Base-by-base conservation (phyloP, 2,888 invertebrate genomes). In the Hedya salicella region DNA sequence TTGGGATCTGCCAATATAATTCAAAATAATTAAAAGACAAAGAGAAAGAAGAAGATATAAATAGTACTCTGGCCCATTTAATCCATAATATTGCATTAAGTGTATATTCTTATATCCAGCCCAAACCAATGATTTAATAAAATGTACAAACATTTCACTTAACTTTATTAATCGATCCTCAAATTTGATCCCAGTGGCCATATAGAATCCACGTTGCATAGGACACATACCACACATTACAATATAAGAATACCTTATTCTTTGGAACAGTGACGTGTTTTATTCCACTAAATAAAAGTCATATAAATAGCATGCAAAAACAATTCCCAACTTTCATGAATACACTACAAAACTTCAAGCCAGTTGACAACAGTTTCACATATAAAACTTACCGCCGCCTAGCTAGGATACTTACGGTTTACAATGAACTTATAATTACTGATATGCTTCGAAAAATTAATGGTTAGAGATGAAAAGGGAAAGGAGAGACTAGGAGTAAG, bases 361-460 rank as follows among this genome's bases (percentile, higher is more conserved):
- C 32, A 57, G 30, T 57, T 56, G 42, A 44, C 42, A 56, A 30
- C 42, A 42, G 30, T 56, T 56, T 44, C 25, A 56, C 13, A 56
- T 44, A 30, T 42, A 32, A 44, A 32, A 32, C 57, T 57, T 57
- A 56, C 42, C 56, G 44, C 30, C 11, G 9, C 42, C 56, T 42
- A 57, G 57, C 57, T 46, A 19, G 17, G 30, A 46, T 57, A 57
- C 46, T 57, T 57, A 57, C 46, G 8, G 17, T 57, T 57, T 44
- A 44, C 32, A 30, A 57, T 57, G 30, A 13, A n/a, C 14, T 30
- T 42, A 56, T 21, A 46, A 30, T 6, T 42, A 30, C 13, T 42
- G 54, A 42, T 56, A 56, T 44, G n/a, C 25, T 44, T n/a, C 25
- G n/a, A n/a, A 0, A 3, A n/a, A 40, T 4, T 32, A 8, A 32